Evolutionary conservation across 2,797 vertebrate species (phyloP), one percentile per base, ranked within the genome.

Genomic region (Linurgus olivaceus): DNA sequence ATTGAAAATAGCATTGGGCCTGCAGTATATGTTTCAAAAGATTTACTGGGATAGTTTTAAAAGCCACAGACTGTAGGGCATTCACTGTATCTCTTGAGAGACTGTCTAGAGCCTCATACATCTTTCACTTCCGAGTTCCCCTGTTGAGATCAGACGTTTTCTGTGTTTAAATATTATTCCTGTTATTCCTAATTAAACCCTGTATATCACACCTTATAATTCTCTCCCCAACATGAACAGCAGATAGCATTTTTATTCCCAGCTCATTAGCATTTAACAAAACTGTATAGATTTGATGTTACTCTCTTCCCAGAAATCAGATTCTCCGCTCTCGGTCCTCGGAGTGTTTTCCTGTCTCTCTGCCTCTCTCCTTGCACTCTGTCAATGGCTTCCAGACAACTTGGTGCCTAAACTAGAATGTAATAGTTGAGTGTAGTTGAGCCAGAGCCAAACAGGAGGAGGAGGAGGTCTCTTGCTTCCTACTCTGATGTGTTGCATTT

Each of bases 361-460:
- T 1, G 19, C 48, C 45, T 77, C 2, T 1, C 50, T 83, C 29
- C 42, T 92, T 93, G 45, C 20, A 28, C n/a, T 45, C 59, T 71
- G 25, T 86, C 86, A 75, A 3, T 78, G 80, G 62, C 38, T 92
- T 78, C 59, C 88, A 94, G 96, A 94, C 92, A 93, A 44, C 31
- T 48, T 48, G 96, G 90, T 94, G 95, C 95, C 96, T 86, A 47
- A 75, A 81, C 50, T 17, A 61, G 83, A 78, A 45, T 57, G 17
- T 65, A 50, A 13, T 42, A 88, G 29, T 72, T 77, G 76, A 96
- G 58, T 84, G 70, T 78, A 66, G 42, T 10, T 95, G 92, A 95
- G 77, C 37, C 29, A 51, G n/a, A 92, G 88, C 90, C 90, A 95
- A 50, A 68, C 4, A 13, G 17, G 61, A 68, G 81, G 51, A 67